Conservation (phyloP, 2,113 vertebrate genomes). For the Boulengeromyrus knoepffleri region DNA sequence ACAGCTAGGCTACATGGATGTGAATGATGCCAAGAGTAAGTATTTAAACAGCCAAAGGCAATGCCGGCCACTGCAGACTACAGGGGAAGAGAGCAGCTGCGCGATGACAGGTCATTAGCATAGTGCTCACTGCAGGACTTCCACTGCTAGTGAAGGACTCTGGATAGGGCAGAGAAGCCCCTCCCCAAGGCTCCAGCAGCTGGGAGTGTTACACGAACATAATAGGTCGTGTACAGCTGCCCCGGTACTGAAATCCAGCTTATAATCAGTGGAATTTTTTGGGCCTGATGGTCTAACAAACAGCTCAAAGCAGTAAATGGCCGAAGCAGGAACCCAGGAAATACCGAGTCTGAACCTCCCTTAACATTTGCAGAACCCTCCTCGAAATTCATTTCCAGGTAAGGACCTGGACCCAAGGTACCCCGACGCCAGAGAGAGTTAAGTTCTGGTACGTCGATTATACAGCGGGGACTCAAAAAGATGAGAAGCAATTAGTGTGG, state of each 20-base stretch:
- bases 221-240: not conserved
- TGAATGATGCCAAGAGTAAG: not conserved
- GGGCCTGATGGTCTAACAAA: not conserved
- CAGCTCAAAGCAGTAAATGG: not conserved
- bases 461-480: not conserved
- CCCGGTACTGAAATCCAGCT: not conserved
- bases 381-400: not conserved
- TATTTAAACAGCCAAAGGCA: not conserved
- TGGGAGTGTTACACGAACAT: not conserved
- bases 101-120: not conserved
- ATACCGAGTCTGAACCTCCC: not conserved
- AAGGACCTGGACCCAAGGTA: not conserved
- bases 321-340: not conserved
- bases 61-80: too few species aligned
- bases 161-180: not conserved
- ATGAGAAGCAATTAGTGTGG: not conserved
- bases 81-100: not conserved
- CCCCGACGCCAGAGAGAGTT: too few species aligned
- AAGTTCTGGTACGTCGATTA: not conserved
- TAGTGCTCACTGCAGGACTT: not conserved
- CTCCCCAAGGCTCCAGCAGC: not conserved
- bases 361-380: not conserved
- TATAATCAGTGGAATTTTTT: not conserved
- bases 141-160: not conserved
- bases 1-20: not conserved